These are phyloP conservation scores for Pogonomyrmex californicus DNA, from an alignment of 1,140 invertebrate species.

Conservation along the genomic window DNA sequence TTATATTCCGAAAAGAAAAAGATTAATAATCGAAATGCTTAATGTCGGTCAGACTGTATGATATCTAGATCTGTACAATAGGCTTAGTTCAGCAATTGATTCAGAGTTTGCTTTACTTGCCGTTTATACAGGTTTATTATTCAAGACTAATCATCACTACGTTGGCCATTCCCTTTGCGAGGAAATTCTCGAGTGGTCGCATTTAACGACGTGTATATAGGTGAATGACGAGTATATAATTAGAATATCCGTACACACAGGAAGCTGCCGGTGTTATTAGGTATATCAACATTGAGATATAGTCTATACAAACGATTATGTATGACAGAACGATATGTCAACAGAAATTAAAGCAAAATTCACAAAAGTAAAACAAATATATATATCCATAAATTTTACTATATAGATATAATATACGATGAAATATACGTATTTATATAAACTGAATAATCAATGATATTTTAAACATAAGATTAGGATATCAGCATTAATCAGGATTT, in stretches of 20 bases:
- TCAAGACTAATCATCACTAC: slow-evolving; percentile 48
- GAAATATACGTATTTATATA: not conserved
- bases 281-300: slow-evolving; percentile 24
- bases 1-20: not conserved
- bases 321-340: not conserved
- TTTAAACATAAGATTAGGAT: too few relatives aligned
- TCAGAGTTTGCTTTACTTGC: slow-evolving; percentile 33
- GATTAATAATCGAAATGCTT: not conserved
- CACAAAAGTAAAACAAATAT: not conserved
- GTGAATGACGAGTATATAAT: slow-evolving; percentile 57
- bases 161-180: slow-evolving; percentile 39
- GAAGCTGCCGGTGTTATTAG: slow-evolving; percentile 18
- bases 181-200: slow-evolving; percentile 54
- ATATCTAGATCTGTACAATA: slow-evolving; percentile 11
- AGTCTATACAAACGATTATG: not conserved
- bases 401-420: not conserved
- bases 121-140: slow-evolving; percentile 44
- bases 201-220: slow-evolving; percentile 32
- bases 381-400: not conserved
- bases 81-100: slow-evolving; percentile 33
- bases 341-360: not conserved
- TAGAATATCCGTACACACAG: slow-evolving; percentile 51
- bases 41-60: not conserved
- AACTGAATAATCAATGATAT: too few relatives aligned
- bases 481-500: too few relatives aligned